Base-by-base conservation (phyloP, 2,113 vertebrate genomes). In the Anhinga rufa region DNA sequence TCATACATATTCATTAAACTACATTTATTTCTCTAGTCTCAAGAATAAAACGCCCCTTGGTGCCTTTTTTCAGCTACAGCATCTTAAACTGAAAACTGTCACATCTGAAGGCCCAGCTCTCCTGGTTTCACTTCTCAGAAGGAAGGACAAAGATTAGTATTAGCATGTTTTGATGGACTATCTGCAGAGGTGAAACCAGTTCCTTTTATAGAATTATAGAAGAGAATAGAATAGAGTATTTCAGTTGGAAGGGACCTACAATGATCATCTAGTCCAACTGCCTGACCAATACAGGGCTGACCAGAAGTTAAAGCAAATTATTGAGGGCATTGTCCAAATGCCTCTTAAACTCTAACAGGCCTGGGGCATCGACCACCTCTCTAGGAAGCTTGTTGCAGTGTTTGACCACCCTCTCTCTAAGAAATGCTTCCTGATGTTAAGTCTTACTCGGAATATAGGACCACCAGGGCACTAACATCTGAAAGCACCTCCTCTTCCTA, bases 211-310 rank as follows among this genome's bases (percentile, higher is more conserved):
- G 25, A 71, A 38, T 26, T 36, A 34, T 6, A 62, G 22, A n/a
- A 48, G 8, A 32, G 26, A 90, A 42, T 6, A 70, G 17, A 32
- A 44, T 7, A 28, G 26, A 86, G 1, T 4, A 29, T 5, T 54
- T 40, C 68, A 88, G 62, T 34, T 66, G 46, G 4, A 55, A 55
- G 31, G 25, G 29, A 49, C 28, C 13, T 42, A 48, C 29, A 66
- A 2, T 0, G 0, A 28, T 12, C 52, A n/a, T 9, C 25, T 36
- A 21, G n/a, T 12, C 10, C 46, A 49, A 28, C 31, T 66, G 34
- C 52, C 22, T 13, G 6, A 22, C 14, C 22, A 48, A 18, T 14
- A 21, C n/a, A 55, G 42, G 0, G 0, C n/a, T 60, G 22, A n/a
- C 22, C 58, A 42, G 40, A 81, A 29, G 24, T 42, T 49, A 55